Evolutionary conservation across 2,888 invertebrate species (phyloP), one percentile per base, ranked within the genome.

Genomic region (Cheilosia variabilis): DNA sequence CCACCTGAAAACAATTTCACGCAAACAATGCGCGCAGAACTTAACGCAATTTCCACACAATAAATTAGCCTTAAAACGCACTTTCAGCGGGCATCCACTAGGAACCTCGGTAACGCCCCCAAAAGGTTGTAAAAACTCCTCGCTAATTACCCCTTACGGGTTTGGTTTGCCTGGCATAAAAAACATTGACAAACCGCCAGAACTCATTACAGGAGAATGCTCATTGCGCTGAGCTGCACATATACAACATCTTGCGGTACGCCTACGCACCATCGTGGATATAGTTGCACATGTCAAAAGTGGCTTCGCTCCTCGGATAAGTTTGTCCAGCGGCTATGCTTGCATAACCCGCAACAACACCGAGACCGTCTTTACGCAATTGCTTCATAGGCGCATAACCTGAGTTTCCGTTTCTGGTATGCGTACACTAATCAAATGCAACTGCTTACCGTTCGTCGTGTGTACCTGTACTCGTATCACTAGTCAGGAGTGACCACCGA

Each of bases 181-280:
- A 71, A 76, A 80, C 84, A 86, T 86, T 86, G 86, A 81, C 86
- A 86, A 81, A 81, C 86, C 63, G 68, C 81, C 71, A 86, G 72
- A 71, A 66, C 72, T 72, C 86, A 81, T 80, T 86, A 72, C 19
- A 52, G 27, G 41, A 43, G 77, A 72, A 62, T 60, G 57, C 47
- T 41, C 50, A 31, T 53, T 55, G 66, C 60, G 66, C 60, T 60
- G 65, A 66, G 45, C 47, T 47, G 55, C 52, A 58, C 37, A 55
- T 53, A 58, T 58, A 52, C 6, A 62, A 69, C 57, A 71, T 68
- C 55, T 81, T 63, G 57, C 52, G 66, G 72, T 68, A 76, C 72
- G 71, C 86, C 86, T 86, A 86, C 86, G 86, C 86, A 86, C 60
- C 52, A 47, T 57, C 19, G 60, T 31, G 9, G 9, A 9, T 31